A percentile compares a stretch with the other conserved stretches of the same genome.
These are phyloP conservation scores for Rhogogaster chlorosoma DNA, from an alignment of 2,888 invertebrate genomes.

Conservation along the genomic window DNA sequence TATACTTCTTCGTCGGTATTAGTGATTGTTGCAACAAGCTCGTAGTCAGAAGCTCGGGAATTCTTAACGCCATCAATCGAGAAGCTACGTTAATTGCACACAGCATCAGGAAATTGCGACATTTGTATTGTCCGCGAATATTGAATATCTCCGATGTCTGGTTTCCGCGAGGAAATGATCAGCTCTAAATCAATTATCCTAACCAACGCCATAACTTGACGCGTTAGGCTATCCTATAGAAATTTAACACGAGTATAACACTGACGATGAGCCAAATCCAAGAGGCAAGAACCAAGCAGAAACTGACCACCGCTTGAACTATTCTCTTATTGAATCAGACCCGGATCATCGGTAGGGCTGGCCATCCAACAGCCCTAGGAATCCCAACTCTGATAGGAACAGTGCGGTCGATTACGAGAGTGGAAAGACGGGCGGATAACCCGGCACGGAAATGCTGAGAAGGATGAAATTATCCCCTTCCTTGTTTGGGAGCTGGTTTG, in stretches of 20 bases:
- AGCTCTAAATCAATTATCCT: neutral
- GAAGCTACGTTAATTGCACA: neutral
- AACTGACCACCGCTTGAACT: neutral
- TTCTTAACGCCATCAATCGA: neutral
- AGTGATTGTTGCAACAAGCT: neutral
- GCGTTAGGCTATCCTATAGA: neutral
- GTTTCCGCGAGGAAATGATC: conserved; percentile 31
- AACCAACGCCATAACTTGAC: neutral
- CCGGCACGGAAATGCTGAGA: conserved; percentile 30
- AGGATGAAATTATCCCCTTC: conserved; percentile 29
- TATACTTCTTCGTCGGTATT: neutral
- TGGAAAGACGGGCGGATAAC: conserved; percentile 1
- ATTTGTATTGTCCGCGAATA: neutral
- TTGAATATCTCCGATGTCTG: neutral
- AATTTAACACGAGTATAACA: neutral
- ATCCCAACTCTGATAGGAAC: conserved; percentile 8
- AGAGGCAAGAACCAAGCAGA: neutral
- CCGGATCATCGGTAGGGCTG: conserved; percentile 2
- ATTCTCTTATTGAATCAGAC: conserved; percentile 24
- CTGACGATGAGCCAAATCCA: neutral
- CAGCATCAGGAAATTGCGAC: neutral
- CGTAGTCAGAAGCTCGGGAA: neutral
- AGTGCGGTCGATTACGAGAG: conserved; percentile 36
- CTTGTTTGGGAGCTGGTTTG: conserved; percentile 36
- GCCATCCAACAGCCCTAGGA: neutral